phyloP scores from a whole-genome alignment of 2,888 invertebrate species.

The Epinotia bilunana region DNA sequence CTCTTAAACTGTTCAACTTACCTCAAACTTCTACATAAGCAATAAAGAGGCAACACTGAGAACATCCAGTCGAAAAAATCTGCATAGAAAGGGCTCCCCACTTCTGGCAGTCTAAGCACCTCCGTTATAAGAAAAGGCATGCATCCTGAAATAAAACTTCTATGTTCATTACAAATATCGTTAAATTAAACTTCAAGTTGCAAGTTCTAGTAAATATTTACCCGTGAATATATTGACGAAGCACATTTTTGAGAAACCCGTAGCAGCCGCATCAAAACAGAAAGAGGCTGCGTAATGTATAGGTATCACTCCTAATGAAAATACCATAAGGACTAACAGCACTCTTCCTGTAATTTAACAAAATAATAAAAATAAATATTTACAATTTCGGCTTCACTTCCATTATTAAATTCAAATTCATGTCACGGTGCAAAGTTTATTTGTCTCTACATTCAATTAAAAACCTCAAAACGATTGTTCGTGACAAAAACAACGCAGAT shows the following conservation, averaged over 20 bases:
- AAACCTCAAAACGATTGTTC: no score
- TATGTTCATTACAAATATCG: slow-evolving; percentile 19
- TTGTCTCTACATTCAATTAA: no score
- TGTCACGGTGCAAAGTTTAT: no score
- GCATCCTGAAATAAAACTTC: slow-evolving; percentile 75
- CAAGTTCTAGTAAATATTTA: slow-evolving; percentile 54
- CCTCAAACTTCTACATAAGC: slow-evolving; percentile 48
- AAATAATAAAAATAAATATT: neutral
- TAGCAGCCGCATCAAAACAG: slow-evolving; percentile 86
- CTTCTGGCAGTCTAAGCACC: slow-evolving; percentile 83
- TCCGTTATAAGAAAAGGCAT: slow-evolving; percentile 86
- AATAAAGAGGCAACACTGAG: slow-evolving; percentile 84
- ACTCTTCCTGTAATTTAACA: slow-evolving; percentile 69
- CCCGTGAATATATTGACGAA: slow-evolving; percentile 85
- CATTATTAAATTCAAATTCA: no score
- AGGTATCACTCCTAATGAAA: slow-evolving; percentile 86
- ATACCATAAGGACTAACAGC: slow-evolving; percentile 83
- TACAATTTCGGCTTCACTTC: no score
- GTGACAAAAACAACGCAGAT: no score
- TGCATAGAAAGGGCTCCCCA: slow-evolving; percentile 82
- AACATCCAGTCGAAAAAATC: slow-evolving; percentile 85
- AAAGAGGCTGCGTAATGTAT: slow-evolving; percentile 86
- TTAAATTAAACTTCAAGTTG: neutral
- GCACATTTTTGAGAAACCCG: slow-evolving; percentile 87
- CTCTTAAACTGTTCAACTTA: slow-evolving; percentile 26